Percentiles rank a stretch among this genome's conserved stretches.
Evolutionary conservation across 2,797 vertebrate genomes (phyloP).

Genomic region (Sebastes oblongus): DNA sequence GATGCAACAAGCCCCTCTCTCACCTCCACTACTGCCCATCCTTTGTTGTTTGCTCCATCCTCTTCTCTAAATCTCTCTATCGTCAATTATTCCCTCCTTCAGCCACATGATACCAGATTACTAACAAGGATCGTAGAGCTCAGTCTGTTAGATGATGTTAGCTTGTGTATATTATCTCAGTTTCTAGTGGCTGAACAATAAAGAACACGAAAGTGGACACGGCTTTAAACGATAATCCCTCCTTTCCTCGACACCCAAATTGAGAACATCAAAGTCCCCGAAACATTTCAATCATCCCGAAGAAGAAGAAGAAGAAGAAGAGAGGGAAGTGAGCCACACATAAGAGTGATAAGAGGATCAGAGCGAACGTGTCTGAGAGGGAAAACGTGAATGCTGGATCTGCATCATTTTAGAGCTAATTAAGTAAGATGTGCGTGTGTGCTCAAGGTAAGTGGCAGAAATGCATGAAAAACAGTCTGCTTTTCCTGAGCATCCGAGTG

Average conservation of each 20-base stretch:
- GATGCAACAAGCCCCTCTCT: conserved; percentile 57
- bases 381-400: conserved; percentile 18
- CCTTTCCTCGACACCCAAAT: neutral
- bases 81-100: conserved; percentile 33
- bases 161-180: neutral
- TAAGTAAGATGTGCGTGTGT: conserved; percentile 36
- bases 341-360: conserved; percentile 32
- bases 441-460: conserved; percentile 39
- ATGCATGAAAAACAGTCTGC: conserved; percentile 19
- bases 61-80: conserved; percentile 2
- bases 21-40: conserved; percentile 17
- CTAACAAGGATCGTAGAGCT: conserved; percentile 8
- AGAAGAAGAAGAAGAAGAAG: neutral
- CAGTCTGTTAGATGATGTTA: conserved; percentile 2
- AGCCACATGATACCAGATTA: conserved; percentile 17
- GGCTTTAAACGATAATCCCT: neutral
- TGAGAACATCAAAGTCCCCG: conserved; percentile 2
- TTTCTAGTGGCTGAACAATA: neutral
- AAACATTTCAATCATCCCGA: conserved; percentile 31
- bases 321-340: neutral
- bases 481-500: neutral
- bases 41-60: neutral
- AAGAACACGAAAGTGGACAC: conserved; percentile 3
- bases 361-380: conserved; percentile 9
- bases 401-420: conserved; percentile 44